Base-by-base conservation (phyloP, 2,113 vertebrate genomes). In the Mustelus asterias region DNA sequence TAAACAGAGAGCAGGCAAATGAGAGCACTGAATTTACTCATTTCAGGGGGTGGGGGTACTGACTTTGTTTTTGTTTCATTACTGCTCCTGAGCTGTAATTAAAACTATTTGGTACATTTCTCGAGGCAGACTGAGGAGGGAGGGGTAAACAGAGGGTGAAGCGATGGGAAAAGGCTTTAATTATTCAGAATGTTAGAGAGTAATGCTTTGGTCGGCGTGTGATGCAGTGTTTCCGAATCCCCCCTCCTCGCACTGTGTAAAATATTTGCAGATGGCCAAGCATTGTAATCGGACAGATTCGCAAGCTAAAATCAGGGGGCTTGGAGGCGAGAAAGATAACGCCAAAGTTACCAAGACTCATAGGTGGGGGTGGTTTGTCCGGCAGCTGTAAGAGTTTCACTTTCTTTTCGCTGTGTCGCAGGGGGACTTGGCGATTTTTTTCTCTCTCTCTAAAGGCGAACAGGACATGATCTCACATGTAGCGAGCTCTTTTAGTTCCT, bases 391-490 rank as follows among this genome's bases (percentile, higher is more conserved):
- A 96, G 96, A 97, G 96, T 97, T 97, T 97, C 97, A 95, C 65
- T 97, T 97, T 97, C 97, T 97, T 97, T 97, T 97, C 97, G 97
- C 97, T 97, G 97, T 97, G 97, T 98, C 97, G 98, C 48, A 54
- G 2, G 97, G 98, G 98, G 98, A 97, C 98, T 97, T 98, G 97
- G 97, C 97, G 97, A 97, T 98, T 97, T 97, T 97, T 98, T 97
- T 41, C 18, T 26, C 44, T 85, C 80, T 22, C 80, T 86, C 83
- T 44, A 20, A 83, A 69, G 97, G 97, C 97, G 97, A 97, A 98
- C 97, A 98, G 98, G 98, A 98, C 98, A 98, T 98, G 98, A 98
- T 98, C 98, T 98, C 99, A 98, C 98, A 98, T 98, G 97, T 95
- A 72, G 98, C 97, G 98, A 98, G 98, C 98, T 98, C 98, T 99